Evolutionary conservation across 2,113 vertebrate genomes (phyloP).

Genomic region (Apteryx mantelli): DNA sequence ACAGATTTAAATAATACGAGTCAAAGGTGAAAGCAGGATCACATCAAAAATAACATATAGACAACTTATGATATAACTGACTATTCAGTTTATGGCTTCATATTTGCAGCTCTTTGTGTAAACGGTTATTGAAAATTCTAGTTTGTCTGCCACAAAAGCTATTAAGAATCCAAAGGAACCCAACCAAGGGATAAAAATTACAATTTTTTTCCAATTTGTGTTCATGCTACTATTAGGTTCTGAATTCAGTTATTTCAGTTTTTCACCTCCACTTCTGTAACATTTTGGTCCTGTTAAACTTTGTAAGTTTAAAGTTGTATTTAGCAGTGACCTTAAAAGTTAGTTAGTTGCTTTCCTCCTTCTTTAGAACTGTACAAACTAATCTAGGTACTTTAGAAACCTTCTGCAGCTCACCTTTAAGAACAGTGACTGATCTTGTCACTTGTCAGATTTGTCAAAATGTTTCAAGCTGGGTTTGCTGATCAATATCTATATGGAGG

Average conservation of each 20-base stretch:
- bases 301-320: background rate
- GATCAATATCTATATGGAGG: background rate
- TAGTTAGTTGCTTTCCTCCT: background rate
- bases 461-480: background rate
- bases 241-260: background rate
- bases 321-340: background rate
- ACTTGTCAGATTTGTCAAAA: background rate
- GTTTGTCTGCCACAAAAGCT: background rate
- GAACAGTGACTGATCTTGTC: background rate
- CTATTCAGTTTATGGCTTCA: rapidly evolving
- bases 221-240: background rate
- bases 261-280: background rate
- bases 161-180: background rate
- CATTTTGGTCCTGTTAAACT: background rate
- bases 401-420: background rate
- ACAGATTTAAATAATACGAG: background rate
- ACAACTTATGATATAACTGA: background rate
- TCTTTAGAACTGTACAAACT: background rate
- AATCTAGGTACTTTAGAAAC: background rate
- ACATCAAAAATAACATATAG: background rate
- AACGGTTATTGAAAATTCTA: background rate
- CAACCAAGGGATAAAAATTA: background rate
- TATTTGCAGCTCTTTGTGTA: too few relatives aligned
- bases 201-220: background rate
- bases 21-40: background rate